Conservation (phyloP, 2,797 vertebrate species). For the Typhlichthys eigenmanni region DNA sequence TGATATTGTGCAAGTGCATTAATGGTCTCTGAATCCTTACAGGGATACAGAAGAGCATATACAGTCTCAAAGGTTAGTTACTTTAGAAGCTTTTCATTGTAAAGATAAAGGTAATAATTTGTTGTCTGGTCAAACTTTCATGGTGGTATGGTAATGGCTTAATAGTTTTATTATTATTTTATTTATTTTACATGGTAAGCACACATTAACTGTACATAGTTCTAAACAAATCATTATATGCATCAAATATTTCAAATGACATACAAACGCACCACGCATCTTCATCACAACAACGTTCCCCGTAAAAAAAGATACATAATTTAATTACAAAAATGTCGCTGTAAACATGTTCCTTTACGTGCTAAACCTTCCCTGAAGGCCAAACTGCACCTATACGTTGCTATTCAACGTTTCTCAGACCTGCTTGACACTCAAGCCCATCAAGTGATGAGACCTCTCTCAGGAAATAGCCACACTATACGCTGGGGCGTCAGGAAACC, state of each 20-base stretch:
- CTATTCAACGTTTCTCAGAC: neutral
- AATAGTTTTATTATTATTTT: constrained; percentile 7
- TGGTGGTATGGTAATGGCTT: no score
- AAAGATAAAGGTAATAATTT: no score
- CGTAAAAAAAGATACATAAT: neutral
- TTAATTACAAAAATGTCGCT: neutral
- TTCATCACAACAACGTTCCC: no score
- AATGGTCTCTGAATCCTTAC: no score
- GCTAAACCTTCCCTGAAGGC: neutral
- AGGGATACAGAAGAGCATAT: no score
- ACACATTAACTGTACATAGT: constrained; percentile 26
- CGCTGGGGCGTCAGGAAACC: constrained; percentile 37
- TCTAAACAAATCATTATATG: neutral
- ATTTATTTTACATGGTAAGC: neutral
- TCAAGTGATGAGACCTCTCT: constrained; percentile 4
- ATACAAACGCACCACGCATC: constrained; percentile 12
- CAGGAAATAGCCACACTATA: constrained; percentile 46
- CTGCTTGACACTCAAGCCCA: neutral
- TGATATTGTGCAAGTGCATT: no score
- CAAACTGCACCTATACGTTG: neutral
- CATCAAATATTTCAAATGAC: constrained; percentile 17
- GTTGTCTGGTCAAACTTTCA: no score
- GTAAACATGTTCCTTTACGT: constrained; percentile 22
- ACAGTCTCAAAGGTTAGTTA: no score
- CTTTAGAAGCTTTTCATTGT: no score